phyloP scores from a whole-genome alignment of 2,888 invertebrate species.

The Bellardia bayeri region DNA sequence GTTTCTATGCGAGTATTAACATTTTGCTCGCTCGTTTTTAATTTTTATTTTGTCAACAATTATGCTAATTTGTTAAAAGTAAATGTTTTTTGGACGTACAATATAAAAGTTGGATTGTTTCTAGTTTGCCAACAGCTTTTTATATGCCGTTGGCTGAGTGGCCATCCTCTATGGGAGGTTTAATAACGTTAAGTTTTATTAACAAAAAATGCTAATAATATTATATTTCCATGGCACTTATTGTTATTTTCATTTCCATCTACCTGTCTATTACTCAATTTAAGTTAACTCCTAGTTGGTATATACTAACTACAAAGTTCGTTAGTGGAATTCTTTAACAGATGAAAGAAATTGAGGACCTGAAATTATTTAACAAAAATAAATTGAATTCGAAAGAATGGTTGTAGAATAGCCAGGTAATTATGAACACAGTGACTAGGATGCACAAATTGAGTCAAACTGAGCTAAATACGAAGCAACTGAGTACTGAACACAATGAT shows the following conservation, averaged over 20 bases:
- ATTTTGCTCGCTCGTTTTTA: conserved; percentile 64
- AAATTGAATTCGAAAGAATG: too few relatives aligned
- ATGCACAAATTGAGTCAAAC: too few relatives aligned
- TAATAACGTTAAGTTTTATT: conserved; percentile 79
- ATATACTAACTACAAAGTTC: background rate
- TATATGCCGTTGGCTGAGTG: conserved; percentile 38
- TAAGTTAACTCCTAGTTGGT: background rate
- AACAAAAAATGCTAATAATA: conserved; percentile 73
- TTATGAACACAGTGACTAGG: too few relatives aligned
- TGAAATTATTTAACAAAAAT: too few relatives aligned
- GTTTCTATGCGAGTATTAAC: conserved; percentile 26
- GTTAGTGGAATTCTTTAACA: too few relatives aligned
- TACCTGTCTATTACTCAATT: background rate
- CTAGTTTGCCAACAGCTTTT: conserved; percentile 61
- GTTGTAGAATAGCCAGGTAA: too few relatives aligned
- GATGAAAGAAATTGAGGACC: too few relatives aligned
- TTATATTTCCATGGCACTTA: conserved; percentile 5
- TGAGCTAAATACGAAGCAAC: too few relatives aligned
- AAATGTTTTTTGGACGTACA: conserved; percentile 39
- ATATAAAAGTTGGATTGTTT: conserved; percentile 68
- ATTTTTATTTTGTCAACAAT: conserved; percentile 82
- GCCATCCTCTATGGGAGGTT: conserved; percentile 64
- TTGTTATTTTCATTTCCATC: background rate
- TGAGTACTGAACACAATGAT: too few relatives aligned
- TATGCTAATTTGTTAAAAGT: conserved; percentile 82